Evolutionary conservation across 37 sponge, comb jelly and placozoan genomes (phyloP), one percentile per base, ranked within the genome.

Genomic region (Beroe ovata): DNA sequence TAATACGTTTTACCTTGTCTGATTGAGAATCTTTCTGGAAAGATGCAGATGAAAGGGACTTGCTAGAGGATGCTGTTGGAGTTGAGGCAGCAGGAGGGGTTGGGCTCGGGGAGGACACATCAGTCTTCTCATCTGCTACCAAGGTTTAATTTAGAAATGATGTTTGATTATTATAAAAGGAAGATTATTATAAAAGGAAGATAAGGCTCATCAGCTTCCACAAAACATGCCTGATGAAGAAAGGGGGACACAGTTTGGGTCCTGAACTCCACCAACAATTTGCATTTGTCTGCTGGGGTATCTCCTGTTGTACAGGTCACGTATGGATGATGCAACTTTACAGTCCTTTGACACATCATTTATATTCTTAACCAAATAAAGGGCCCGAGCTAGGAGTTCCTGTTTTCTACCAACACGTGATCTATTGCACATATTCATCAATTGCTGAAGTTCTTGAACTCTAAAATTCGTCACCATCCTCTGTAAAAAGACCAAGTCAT

Each of bases 401-500:
- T 77, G 84, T 41, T 77, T 77, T 42, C 54, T 77, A 21, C 84
- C 84, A 21, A 77, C 84, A 41, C 84, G 84, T 4, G 84, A 77
- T 42, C 84, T 11, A 54, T 77, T 77, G 21, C 84, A 77, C 54
- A 42, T 77, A 28, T n/a, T 77, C 84, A 77, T 77, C 54, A 77
- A 25, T 54, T 42, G 42, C 21, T 77, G 84, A 2, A 77, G 84
- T 42, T 77, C 84, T 42, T 77, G 84, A 32, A 77, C 84, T 14
- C 84, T 42, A 54, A 77, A 77, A 77, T 42, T 77, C 1, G 42
- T 77, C 84, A 77, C 84, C 84, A 77, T 77, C n/a, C 84, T 39
- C 84, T 77, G 84, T 21, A 42, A 77, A 25, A 36, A 21, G 21
- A 19, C 4, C 4, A 29, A 58, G 11, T 58, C 59, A n/a, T n/a